Evolutionary conservation across 2,113 vertebrate species (phyloP).

Genomic region (Leucoraja erinaceus): DNA sequence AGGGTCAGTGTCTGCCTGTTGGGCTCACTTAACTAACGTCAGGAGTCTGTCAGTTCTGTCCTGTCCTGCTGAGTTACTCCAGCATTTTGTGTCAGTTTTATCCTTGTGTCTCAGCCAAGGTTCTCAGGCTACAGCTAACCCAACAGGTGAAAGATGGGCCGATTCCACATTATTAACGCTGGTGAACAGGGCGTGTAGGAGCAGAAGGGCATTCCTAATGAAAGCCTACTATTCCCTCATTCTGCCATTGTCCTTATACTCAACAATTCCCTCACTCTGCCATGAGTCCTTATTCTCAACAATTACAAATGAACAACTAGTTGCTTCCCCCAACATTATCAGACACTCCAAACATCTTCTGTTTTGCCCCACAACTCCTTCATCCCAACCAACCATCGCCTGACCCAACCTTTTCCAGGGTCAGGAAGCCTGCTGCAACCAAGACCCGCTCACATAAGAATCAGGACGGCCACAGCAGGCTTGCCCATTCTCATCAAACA

Average conservation of each 20-base stretch:
- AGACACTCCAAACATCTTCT: not conserved
- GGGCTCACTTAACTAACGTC: not conserved
- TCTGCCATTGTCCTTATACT: not conserved
- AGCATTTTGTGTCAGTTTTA: not conserved
- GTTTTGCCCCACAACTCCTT: not conserved
- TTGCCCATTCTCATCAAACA: no score
- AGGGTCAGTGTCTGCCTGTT: not conserved
- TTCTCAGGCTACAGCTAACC: not conserved
- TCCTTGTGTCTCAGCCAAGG: not conserved
- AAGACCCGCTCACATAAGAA: no score
- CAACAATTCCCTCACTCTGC: not conserved
- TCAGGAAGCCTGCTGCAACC: no score
- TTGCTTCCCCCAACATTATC: not conserved
- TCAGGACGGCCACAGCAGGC: no score
- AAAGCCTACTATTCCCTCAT: not conserved
- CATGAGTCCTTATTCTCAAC: not conserved
- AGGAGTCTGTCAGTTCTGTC: not conserved
- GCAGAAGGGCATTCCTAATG: not conserved
- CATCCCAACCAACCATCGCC: no score
- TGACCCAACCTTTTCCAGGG: no score
- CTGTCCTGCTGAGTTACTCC: no score
- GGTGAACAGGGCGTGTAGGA: not conserved
- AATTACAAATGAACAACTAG: no score
- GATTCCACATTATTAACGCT: not conserved
- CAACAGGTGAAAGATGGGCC: not conserved